A percentile compares a stretch with the other conserved stretches of the same genome.
These are phyloP conservation scores for Phacellophora camtschatica DNA, from an alignment of 30 jellyfish, hydroid and myxozoan species.

Conservation along the genomic window DNA sequence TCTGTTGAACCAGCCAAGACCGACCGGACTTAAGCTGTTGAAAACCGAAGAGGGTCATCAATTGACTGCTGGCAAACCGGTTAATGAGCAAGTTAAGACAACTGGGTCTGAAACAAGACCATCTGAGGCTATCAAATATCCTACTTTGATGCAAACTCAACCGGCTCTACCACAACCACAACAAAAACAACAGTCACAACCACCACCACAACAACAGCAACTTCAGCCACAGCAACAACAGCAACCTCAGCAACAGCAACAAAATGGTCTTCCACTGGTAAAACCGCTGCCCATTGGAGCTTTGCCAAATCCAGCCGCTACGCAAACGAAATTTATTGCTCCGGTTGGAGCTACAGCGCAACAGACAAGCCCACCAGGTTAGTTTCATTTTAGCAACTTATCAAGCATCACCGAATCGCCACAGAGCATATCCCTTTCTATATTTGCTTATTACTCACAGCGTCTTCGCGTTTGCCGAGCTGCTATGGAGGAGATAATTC, in stretches of 20 bases:
- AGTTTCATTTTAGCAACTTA: too few species aligned
- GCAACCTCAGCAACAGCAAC: neutral
- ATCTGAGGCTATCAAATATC: too few species aligned
- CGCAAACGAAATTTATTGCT: neutral
- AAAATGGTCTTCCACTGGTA: neutral
- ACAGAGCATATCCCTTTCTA: too few species aligned
- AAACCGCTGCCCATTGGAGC: neutral
- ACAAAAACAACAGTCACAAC: neutral
- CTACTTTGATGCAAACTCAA: neutral
- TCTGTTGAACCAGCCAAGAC: constrained; percentile 13
- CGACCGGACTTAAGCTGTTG: neutral
- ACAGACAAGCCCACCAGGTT: constrained; percentile 12
- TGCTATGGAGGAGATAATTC: too few species aligned
- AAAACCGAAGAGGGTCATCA: constrained; percentile 12
- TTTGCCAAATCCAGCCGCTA: neutral
- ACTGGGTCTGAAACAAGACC: neutral
- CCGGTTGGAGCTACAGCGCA: neutral
- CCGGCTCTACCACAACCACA: neutral
- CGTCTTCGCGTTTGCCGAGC: too few species aligned
- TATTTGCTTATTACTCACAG: too few species aligned
- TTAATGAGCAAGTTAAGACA: neutral
- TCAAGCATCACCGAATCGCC: too few species aligned
- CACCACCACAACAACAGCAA: constrained; percentile 4
- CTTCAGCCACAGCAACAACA: constrained; percentile 1
- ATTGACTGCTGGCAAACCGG: constrained; percentile 6